Evolutionary conservation across 2,113 vertebrate genomes (phyloP).

Genomic region (Crocuta crocuta): DNA sequence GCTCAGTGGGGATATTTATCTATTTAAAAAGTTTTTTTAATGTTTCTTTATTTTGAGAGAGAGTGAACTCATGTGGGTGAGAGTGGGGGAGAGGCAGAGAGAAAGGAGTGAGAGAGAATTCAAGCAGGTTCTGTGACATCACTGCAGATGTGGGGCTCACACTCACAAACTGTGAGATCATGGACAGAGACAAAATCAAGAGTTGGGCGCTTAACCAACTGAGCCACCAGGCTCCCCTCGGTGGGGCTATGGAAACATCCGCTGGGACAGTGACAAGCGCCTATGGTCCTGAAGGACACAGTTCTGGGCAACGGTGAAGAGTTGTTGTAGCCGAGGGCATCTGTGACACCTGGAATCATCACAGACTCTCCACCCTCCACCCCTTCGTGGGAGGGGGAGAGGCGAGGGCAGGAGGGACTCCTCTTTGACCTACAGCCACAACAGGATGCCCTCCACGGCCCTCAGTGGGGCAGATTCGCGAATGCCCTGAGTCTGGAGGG

Average conservation of each 20-base stretch:
- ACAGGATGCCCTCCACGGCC: background rate
- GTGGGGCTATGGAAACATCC: background rate
- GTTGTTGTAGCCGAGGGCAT: background rate
- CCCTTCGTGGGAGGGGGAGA: background rate
- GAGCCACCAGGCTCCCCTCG: background rate
- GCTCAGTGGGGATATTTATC: background rate
- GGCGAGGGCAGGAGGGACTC: background rate
- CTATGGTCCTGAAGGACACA: background rate
- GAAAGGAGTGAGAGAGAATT: too few species aligned
- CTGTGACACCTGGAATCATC: background rate
- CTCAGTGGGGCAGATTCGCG: background rate
- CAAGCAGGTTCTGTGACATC: too few species aligned
- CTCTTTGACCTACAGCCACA: background rate
- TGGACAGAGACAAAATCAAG: too few species aligned
- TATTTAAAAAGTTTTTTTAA: too few species aligned
- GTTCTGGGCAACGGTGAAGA: background rate
- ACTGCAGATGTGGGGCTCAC: too few species aligned
- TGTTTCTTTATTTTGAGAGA: too few species aligned
- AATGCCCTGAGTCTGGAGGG: background rate
- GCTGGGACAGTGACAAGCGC: background rate
- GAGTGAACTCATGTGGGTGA: too few species aligned
- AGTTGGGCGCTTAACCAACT: too few species aligned
- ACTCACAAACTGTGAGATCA: too few species aligned
- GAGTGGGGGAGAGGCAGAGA: too few species aligned
- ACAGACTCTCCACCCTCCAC: background rate